Evolutionary conservation across 2,888 invertebrate genomes (phyloP), one percentile per base, ranked within the genome.

Genomic region (Plebejus anna): DNA sequence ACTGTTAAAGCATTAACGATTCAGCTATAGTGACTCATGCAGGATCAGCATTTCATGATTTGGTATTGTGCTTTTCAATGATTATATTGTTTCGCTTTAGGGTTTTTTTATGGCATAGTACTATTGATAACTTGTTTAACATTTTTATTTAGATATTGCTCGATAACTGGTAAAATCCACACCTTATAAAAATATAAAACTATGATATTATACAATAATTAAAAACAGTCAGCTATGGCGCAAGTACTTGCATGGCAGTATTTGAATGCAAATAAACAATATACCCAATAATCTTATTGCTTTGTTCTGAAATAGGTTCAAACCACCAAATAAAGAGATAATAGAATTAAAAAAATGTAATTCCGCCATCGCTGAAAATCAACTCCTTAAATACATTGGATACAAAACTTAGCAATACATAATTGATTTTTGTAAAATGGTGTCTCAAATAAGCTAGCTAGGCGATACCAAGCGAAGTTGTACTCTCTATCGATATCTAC

Each of bases 391-490:
- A 66, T 36, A 66, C 32, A 66, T 66, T 61, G 5, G 11, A 66
- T 66, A 66, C 13, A 36, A 66, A 61, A 66, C 32, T 66, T 66
- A 32, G 66, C 66, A 32, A 66, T 66, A 66, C 66, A 66, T 66
- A 66, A 32, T 66, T 66, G 66, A 32, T 66, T 66, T 66, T 32
- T 32, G 66, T 28, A 66, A 66, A 66, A 66, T 66, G 13, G 66
- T 32, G 66, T 66, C 16, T 66, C 36, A 66, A 66, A 55, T 72
- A 73, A 73, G 73, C 73, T 73, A 73, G 73, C 73, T 51, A 73
- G 66, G 66, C 66, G 32, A 66, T 66, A 66, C 13, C 32, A 42
- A 51, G 73, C 73, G 73, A 32, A 73, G 6, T 51, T 55, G 72
- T 47, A 72, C 51, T 73, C 28, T 32, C 55, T 73, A 73, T 55